Evolutionary conservation across 2,888 invertebrate species (phyloP), one percentile per base, ranked within the genome.

Genomic region (Eudasyphora cyanicolor): DNA sequence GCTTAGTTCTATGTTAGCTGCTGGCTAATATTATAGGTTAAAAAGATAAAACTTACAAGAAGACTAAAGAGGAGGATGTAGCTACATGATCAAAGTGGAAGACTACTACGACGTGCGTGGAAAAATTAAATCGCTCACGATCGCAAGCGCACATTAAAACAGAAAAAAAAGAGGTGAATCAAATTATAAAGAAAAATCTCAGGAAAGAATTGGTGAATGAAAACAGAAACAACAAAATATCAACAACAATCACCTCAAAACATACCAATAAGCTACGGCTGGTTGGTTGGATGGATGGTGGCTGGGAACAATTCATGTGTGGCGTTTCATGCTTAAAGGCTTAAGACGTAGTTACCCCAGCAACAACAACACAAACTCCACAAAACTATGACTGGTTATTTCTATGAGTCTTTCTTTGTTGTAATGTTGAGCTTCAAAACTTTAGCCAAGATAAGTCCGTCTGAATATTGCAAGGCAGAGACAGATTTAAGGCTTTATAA

Each of bases 101-200:
- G 35, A 64, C n/a, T n/a, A n/a, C n/a, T n/a, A n/a, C 12, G 74
- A 83, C 84, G 76, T 84, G 81, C 78, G 81, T 84, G 29, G 78
- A 78, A 81, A 77, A 78, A 71, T 57, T 73, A 80, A 84, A 84
- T 80, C 75, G 73, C 64, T 38, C 35, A 64, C 64, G 57, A 57
- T 27, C 57, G 24, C 24, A 10, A 35, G 6, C 45, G 29, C 27
- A 27, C 60, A 60, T 17, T 38, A 42, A n/a, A 17, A 64, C 57
- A 60, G n/a, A n/a, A n/a, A n/a, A n/a, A n/a, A 70, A 57, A 76
- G 76, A 79, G 79, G 82, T 79, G 73, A 79, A 76, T 73, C 71
- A 82, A 73, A 70, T 67, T 67, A 67, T 14, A 71, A 83, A 29
- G 49, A 54, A 76, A 54, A 73, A 71, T 29, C n/a, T 57, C 17